phyloP scores from a whole-genome alignment of 2,113 vertebrate genomes.

The Oreochromis aureus region DNA sequence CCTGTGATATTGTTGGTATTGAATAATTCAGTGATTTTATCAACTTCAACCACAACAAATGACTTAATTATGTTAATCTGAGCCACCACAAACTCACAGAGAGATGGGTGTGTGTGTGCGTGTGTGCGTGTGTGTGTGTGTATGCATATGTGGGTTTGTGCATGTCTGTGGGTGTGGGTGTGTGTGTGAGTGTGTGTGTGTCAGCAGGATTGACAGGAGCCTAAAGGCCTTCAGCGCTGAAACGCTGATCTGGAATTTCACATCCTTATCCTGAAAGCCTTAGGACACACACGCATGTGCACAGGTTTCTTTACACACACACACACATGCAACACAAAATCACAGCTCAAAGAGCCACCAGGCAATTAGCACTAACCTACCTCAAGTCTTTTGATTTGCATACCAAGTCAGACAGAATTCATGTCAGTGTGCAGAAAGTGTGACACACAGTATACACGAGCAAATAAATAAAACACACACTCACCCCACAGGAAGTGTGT shows the following conservation, averaged over 20 bases:
- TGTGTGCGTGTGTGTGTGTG: conserved; percentile 7
- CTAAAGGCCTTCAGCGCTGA: conserved; percentile 86
- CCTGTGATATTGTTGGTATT: conserved; percentile 60
- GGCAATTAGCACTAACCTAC: conserved; percentile 56
- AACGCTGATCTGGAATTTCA: conserved; percentile 97
- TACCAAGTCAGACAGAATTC: conserved; percentile 61
- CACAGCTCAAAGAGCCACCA: conserved; percentile 41
- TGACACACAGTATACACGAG: conserved; percentile 28
- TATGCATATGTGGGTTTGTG: conserved; percentile 12
- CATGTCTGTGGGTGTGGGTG: conserved; percentile 1
- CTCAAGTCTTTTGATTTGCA: conserved; percentile 67
- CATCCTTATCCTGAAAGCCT: conserved; percentile 92
- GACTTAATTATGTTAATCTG: conserved; percentile 68
- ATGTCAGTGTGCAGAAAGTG: conserved; percentile 59
- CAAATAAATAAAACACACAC: not conserved
- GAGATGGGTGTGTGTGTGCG: not conserved
- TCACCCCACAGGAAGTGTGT: not conserved
- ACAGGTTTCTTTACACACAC: not conserved
- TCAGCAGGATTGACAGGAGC: conserved; percentile 86
- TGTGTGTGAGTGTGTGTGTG: conserved; percentile 21
- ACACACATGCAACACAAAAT: not conserved
- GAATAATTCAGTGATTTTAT: conserved; percentile 72
- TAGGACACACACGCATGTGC: conserved; percentile 38
- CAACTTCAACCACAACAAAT: conserved; percentile 63
- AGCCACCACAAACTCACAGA: conserved; percentile 35